Base-by-base conservation (phyloP, 2,888 invertebrate genomes). In the Ennomos fuscantarius region DNA sequence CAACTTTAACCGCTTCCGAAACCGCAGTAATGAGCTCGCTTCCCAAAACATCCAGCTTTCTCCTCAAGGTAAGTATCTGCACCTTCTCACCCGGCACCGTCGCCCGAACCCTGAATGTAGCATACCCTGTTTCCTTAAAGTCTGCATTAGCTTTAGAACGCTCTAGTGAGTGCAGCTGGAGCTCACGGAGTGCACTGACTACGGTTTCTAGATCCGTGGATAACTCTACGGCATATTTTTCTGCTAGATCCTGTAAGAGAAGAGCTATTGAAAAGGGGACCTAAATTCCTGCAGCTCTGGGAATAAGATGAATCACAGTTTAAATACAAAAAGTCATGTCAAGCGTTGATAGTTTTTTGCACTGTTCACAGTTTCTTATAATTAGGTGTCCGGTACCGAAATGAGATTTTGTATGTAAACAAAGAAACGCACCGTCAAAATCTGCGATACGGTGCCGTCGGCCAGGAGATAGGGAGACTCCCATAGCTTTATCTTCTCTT, bases 401-500 rank as follows among this genome's bases (percentile, higher is more conserved):
- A n/a, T 8, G 8, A 36, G 36, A 34, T 31, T 11, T 1, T 34
- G 34, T 35, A 51, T 60, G 51, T 63, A 66, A 66, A 66, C 68
- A 66, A 52, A 65, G 68, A 40, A 43, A 40, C 72, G 61, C 64
- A 88, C 92, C 94, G 93, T 87, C 80, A 89, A 73, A 89, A 80
- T 81, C 84, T 86, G 89, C 12, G 93, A 87, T 32, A 79, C 58
- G 44, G 63, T 74, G 41, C 71, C 69, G 42, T 80, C 84, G 5
- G 74, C 55, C 2, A 81, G 78, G 46, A 93, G 93, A 77, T 95
- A 97, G 0, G 97, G 97, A 11, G 94, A 88, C 68, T 95, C 90
- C 97, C 97, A 97, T 57, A 97, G 82, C 77, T 96, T 96, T 6
- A 97, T 91, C 65, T 93, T 93, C 55, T 95, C 94, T 53, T 90